These are phyloP conservation scores for Siderastrea radians DNA, from an alignment of 92 coral and sea anemone species.

Conservation along the genomic window DNA sequence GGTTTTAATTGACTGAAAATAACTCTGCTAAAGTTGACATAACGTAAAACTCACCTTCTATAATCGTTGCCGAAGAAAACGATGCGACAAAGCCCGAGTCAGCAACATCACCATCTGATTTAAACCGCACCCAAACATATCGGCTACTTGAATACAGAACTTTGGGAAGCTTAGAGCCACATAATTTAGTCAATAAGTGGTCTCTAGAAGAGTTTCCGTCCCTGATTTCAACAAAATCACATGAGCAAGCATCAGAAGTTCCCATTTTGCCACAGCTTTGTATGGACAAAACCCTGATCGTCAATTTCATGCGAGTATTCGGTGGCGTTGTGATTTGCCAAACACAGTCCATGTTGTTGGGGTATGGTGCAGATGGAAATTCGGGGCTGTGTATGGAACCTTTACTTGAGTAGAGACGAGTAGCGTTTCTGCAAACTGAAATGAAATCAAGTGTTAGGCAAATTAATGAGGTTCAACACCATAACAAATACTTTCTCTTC, in stretches of 20 bases:
- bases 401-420: constrained; percentile 10
- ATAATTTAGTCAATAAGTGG: constrained; percentile 61
- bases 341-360: constrained; percentile 50
- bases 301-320: constrained; percentile 48
- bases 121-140: constrained; percentile 71
- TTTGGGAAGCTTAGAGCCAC: constrained; percentile 53
- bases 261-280: constrained; percentile 64
- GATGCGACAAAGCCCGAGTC: constrained; percentile 73
- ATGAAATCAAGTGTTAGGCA: background rate
- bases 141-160: constrained; percentile 73
- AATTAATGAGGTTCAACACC: no score
- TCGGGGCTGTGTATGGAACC: constrained; percentile 64
- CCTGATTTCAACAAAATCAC: constrained; percentile 78
- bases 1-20: no score
- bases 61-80: constrained; percentile 26
- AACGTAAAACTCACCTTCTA: constrained; percentile 5
- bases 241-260: constrained; percentile 56
- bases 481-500: no score
- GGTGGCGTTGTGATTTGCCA: constrained; percentile 66
- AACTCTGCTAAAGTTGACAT: background rate
- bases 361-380: constrained; percentile 37
- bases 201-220: constrained; percentile 68
- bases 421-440: constrained; percentile 66
- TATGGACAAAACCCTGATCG: constrained; percentile 37
- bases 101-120: constrained; percentile 46